Base-by-base conservation (phyloP, 92 coral and sea anemone genomes). In the Palythoa grandiflora region DNA sequence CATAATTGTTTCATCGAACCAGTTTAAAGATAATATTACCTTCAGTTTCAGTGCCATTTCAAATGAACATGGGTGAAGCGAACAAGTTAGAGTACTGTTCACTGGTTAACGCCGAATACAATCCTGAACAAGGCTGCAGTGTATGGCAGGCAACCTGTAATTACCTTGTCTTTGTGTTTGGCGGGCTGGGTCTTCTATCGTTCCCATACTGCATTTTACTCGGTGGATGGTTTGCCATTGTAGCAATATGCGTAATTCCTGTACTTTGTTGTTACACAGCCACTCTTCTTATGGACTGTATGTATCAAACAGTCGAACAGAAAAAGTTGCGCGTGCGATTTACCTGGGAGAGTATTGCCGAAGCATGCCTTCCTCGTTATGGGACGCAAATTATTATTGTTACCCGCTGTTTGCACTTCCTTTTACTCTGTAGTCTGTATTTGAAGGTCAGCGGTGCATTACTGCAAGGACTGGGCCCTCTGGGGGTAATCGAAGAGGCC, bases 181-280 rank as follows among this genome's bases (percentile, higher is more conserved):
- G 86, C 12, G 86, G 86, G 1, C 75, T 81, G 1, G 86, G 86
- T 0, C 44, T 81, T 13, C 61, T 81, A 20, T 47, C 76, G 8
- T 81, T 81, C 50, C 86, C 86, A 65, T 81, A 65, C 86, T 60
- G 75, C 47, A 48, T 81, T 47, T 57, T 52, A 17, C 86, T 81
- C 3, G 75, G 75, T 2, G 86, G 86, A 3, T 81, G 86, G 86
- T 28, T 51, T 63, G 73, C 86, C 28, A 21, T 66, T 47, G 86
- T 20, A 44, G 86, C 86, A 15, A 80, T 80, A 19, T 63, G 85
- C 7, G 54, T 80, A 36, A 68, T 81, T 19, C 86, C 86, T 12
- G 6, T 81, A 16, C 21, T 81, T 16, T 81, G 86, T 50, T 81
- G 86, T 36, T 81, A 81, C 63, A 81, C 86, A 37, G 86, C 54